Conservation (phyloP, 1,140 invertebrate genomes). For the Nixonia krombeini region DNA sequence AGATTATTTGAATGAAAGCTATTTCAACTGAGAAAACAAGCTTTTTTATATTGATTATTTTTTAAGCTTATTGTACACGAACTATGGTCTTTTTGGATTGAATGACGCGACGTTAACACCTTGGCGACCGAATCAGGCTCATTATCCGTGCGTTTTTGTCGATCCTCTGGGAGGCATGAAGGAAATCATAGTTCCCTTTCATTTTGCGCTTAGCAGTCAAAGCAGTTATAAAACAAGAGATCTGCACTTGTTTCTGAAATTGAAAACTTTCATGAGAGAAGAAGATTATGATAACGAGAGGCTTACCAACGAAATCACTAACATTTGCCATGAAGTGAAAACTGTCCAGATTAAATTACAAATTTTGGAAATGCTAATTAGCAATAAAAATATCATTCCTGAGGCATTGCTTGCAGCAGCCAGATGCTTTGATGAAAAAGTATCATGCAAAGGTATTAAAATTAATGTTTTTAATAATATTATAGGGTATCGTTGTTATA, state of each 20-base stretch:
- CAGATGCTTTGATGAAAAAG: slow-evolving; percentile 65
- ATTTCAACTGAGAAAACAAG: neutral
- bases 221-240: slow-evolving; percentile 89
- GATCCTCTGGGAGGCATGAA: slow-evolving; percentile 86
- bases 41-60: neutral
- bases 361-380: slow-evolving; percentile 79
- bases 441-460: slow-evolving; percentile 29
- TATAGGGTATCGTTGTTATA: no score
- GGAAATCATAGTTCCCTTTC: slow-evolving; percentile 90
- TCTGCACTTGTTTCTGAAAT: slow-evolving; percentile 86
- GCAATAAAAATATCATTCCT: slow-evolving; percentile 74
- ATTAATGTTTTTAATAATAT: slow-evolving; percentile 1
- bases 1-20: slow-evolving; percentile 11
- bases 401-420: slow-evolving; percentile 73
- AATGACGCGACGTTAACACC: slow-evolving; percentile 63
- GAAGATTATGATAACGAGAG: slow-evolving; percentile 72
- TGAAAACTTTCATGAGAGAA: slow-evolving; percentile 79
- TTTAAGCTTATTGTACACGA: slow-evolving; percentile 84
- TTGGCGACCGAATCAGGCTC: slow-evolving; percentile 71
- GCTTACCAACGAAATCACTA: slow-evolving; percentile 70
- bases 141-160: slow-evolving; percentile 84
- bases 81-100: slow-evolving; percentile 83
- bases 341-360: slow-evolving; percentile 82
- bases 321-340: slow-evolving; percentile 78
- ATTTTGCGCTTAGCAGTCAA: slow-evolving; percentile 88